Evolutionary conservation across 2,888 invertebrate species (phyloP).

Genomic region (Cepaea hortensis): DNA sequence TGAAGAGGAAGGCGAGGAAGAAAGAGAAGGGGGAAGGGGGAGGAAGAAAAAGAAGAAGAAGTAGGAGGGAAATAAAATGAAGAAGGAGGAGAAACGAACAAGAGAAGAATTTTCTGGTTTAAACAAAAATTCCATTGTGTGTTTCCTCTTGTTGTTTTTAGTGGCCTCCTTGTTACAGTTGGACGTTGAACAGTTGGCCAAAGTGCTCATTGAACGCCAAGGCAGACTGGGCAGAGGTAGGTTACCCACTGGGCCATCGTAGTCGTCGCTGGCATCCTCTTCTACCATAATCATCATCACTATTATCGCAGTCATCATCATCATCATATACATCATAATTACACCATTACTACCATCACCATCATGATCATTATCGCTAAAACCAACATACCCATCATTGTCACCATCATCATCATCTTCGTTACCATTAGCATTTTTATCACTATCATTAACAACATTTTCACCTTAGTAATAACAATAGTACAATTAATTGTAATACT

Average conservation of each 20-base stretch:
- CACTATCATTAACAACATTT: too few relatives aligned
- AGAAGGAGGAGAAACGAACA: background rate
- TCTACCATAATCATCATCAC: background rate
- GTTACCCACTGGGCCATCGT: background rate
- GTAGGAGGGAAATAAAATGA: background rate
- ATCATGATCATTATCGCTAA: too few relatives aligned
- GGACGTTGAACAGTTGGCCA: conserved; percentile 2
- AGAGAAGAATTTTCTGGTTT: background rate
- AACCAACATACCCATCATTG: too few relatives aligned
- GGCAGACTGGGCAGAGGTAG: conserved; percentile 34
- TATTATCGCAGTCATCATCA: too few relatives aligned
- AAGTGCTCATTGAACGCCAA: conserved; percentile 25
- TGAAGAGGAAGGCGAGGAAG: background rate
- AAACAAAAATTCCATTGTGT: background rate
- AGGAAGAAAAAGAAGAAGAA: background rate
- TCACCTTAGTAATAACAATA: too few relatives aligned
- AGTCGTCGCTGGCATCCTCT: too few relatives aligned
- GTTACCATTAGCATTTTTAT: too few relatives aligned
- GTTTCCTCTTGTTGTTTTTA: background rate
- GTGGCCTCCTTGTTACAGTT: conserved; percentile 24
- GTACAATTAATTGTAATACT: too few relatives aligned
- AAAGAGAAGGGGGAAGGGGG: background rate
- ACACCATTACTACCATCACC: too few relatives aligned
- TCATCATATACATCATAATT: too few relatives aligned
- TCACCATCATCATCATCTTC: too few relatives aligned